Evolutionary conservation across 1,140 invertebrate species (phyloP).

Genomic region (Drosophila nikananu): DNA sequence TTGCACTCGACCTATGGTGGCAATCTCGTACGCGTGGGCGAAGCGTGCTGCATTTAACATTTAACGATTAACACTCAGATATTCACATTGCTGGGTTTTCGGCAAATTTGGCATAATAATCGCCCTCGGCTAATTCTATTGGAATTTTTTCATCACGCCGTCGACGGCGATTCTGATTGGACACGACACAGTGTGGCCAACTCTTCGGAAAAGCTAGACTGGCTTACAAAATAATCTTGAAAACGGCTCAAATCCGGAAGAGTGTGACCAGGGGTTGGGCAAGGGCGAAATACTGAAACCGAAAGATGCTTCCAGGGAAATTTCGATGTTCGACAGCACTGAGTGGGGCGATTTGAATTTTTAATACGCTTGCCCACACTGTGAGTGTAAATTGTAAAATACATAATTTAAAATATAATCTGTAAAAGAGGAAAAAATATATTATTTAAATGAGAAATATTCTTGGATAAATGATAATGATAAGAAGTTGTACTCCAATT

Average conservation of each 20-base stretch:
- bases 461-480: background rate
- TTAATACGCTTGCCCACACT: background rate
- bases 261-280: conserved; percentile 10
- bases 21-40: conserved; percentile 60
- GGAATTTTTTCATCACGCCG: conserved; percentile 61
- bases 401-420: background rate
- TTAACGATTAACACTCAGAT: conserved; percentile 30
- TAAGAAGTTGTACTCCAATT: too few species aligned
- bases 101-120: conserved; percentile 35
- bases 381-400: background rate
- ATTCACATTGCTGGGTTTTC: conserved; percentile 9
- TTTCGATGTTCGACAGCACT: conserved; percentile 16
- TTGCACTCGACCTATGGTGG: conserved; percentile 56
- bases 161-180: conserved; percentile 1
- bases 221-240: background rate
- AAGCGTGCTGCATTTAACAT: conserved; percentile 54
- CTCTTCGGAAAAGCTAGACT: background rate
- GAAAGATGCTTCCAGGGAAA: background rate
- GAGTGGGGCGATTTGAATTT: background rate
- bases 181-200: conserved; percentile 2
- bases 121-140: conserved; percentile 74
- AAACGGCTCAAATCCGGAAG: background rate
- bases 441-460: background rate
- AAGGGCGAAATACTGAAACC: background rate
- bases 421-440: background rate